Conservation (phyloP, 2,113 vertebrate species). For the Takifugu flavidus region DNA sequence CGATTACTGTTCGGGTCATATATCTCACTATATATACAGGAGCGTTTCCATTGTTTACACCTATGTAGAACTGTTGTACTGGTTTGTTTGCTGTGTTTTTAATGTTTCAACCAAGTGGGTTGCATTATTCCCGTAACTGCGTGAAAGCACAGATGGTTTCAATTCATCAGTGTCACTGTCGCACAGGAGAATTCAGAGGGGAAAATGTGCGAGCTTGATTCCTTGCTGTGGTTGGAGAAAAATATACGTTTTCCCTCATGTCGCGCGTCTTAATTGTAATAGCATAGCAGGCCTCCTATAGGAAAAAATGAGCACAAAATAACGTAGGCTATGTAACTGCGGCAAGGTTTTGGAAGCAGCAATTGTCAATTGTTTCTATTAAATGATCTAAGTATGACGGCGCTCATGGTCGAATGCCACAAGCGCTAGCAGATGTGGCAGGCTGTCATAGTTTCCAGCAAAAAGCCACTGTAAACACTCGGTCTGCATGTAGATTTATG, state of each 20-base stretch:
- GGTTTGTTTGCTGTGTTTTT: slow-evolving; percentile 24
- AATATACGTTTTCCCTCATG: neutral
- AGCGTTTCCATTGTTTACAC: no score
- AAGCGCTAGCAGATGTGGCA: neutral
- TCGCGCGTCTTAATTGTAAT: neutral
- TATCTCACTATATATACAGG: no score
- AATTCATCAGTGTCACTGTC: slow-evolving; percentile 15
- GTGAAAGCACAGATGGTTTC: slow-evolving; percentile 19
- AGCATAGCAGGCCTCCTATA: neutral
- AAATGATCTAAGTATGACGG: slow-evolving; percentile 10
- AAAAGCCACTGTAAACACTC: slow-evolving; percentile 6
- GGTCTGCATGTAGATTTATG: slow-evolving; percentile 23
- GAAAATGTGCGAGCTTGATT: no score
- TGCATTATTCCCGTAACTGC: slow-evolving; percentile 21
- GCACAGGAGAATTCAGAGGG: neutral
- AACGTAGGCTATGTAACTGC: neutral
- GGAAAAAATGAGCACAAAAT: neutral
- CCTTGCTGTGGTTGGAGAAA: neutral
- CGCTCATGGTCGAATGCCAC: slow-evolving; percentile 22
- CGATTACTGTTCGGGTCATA: no score
- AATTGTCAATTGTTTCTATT: slow-evolving; percentile 2
- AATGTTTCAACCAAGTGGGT: slow-evolving; percentile 30
- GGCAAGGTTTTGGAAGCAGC: neutral
- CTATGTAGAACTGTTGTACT: slow-evolving; percentile 1
- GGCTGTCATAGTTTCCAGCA: slow-evolving; percentile 11